phyloP scores from a whole-genome alignment of 2,888 invertebrate genomes.

The Pristionchus entomophagus region DNA sequence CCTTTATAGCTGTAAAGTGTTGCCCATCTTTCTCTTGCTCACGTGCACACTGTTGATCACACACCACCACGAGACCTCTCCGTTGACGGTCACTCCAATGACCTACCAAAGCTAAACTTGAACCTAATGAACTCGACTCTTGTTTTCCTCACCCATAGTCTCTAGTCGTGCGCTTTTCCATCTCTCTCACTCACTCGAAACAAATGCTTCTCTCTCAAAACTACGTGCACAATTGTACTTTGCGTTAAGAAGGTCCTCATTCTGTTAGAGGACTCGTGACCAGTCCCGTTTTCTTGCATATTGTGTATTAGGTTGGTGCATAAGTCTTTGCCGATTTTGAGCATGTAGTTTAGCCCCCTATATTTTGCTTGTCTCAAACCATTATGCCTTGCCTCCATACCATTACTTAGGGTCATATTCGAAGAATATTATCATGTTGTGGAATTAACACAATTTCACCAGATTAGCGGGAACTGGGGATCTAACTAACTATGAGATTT shows the following conservation, averaged over 20 bases:
- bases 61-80: neutral
- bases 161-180: slow-evolving; percentile 29
- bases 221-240: slow-evolving; percentile 13
- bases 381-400: no score
- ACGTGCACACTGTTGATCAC: neutral
- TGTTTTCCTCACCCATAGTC: neutral
- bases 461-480: no score
- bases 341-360: no score
- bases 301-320: no score
- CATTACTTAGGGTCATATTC: no score
- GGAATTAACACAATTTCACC: no score
- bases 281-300: neutral
- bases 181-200: neutral
- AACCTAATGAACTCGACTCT: neutral
- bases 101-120: no score
- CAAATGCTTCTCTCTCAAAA: slow-evolving; percentile 11
- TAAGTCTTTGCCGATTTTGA: no score
- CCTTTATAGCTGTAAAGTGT: slow-evolving; percentile 32
- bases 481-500: no score
- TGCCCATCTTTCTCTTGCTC: neutral
- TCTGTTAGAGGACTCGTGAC: neutral
- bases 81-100: neutral
- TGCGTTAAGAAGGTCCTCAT: neutral
- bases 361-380: no score
- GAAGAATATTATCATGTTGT: no score